Base-by-base conservation (phyloP, 1,140 invertebrate species). In the Eumaeus atala region DNA sequence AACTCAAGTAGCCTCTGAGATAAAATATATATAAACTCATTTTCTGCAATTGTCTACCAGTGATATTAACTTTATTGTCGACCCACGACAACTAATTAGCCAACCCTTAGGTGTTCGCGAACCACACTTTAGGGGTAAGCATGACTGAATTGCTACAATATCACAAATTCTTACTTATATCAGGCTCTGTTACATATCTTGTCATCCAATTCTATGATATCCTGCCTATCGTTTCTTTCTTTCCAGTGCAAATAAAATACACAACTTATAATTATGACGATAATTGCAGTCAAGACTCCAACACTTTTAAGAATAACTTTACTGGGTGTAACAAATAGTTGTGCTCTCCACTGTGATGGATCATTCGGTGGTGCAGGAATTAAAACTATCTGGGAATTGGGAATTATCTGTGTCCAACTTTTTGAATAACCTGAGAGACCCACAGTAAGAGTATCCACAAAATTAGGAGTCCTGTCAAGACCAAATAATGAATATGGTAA, bases 331-430 rank as follows among this genome's bases (percentile, higher is more conserved):
- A 99, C 94, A 89, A 98, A 99, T 5, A 99, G 84, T 76, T 97
- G 95, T 16, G 93, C 95, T 62, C 93, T 93, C 98, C 98, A 99
- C 71, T 91, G 90, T 7, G 87, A 90, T 6, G 96, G 93, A 47
- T 95, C 89, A 58, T 91, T 86, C 3, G 92, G 89, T 7, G 97
- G 96, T 76, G 92, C 92, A 4, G 98, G 98, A 59, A 99, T 96
- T 1, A 99, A 93, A 14, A 99, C 94, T 79, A 99, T 95, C 86
- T 99, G 97, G 1, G 97, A 98, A 80, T 98, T 99, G 34, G 95
- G 98, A 74, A 99, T 99, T 35, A 99, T 94, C 81, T 98, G 96
- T 0, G 93, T 93, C 93, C 95, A 98, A 48, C 92, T 91, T 62
- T 91, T 91, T 0, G 81, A 92, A 65, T 90, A 84, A 52, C 90